These are phyloP conservation scores for Gonatopus flavifemur DNA, from an alignment of 1,140 invertebrate genomes.

Conservation along the genomic window DNA sequence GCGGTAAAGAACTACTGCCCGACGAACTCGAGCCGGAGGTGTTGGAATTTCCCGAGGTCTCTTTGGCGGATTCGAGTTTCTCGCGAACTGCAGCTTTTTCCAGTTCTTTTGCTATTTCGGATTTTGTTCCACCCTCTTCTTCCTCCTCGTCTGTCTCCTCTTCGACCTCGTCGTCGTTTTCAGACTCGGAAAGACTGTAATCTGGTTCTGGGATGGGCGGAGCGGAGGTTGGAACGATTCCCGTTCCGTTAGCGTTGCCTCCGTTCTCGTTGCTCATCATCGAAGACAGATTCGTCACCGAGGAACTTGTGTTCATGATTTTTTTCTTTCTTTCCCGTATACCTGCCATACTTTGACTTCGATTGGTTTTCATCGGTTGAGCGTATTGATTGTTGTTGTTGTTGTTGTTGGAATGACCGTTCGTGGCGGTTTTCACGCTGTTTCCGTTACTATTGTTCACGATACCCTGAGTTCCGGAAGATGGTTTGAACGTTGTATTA, in stretches of 20 bases:
- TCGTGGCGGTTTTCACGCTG: not conserved
- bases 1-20: slow-evolving; percentile 74
- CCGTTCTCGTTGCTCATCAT: slow-evolving; percentile 19
- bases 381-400: slow-evolving; percentile 64
- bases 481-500: slow-evolving; percentile 49
- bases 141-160: slow-evolving; percentile 58
- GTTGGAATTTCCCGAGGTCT: slow-evolving; percentile 55
- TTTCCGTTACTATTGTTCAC: slow-evolving; percentile 12
- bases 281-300: slow-evolving; percentile 46
- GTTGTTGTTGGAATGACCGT: slow-evolving; percentile 6
- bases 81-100: slow-evolving; percentile 53
- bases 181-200: slow-evolving; percentile 81
- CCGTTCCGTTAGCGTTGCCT: slow-evolving; percentile 20
- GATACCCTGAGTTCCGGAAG: slow-evolving; percentile 13
- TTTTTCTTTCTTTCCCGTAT: slow-evolving; percentile 51
- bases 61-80: slow-evolving; percentile 50
- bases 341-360: slow-evolving; percentile 62
- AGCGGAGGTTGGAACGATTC: slow-evolving; percentile 43
- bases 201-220: slow-evolving; percentile 88
- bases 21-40: slow-evolving; percentile 62
- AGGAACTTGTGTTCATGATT: slow-evolving; percentile 44
- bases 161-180: slow-evolving; percentile 54
- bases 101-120: slow-evolving; percentile 52
- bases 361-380: slow-evolving; percentile 65
- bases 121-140: slow-evolving; percentile 64